Evolutionary conservation across 2,797 vertebrate genomes (phyloP).

Genomic region (Falco rusticolus): DNA sequence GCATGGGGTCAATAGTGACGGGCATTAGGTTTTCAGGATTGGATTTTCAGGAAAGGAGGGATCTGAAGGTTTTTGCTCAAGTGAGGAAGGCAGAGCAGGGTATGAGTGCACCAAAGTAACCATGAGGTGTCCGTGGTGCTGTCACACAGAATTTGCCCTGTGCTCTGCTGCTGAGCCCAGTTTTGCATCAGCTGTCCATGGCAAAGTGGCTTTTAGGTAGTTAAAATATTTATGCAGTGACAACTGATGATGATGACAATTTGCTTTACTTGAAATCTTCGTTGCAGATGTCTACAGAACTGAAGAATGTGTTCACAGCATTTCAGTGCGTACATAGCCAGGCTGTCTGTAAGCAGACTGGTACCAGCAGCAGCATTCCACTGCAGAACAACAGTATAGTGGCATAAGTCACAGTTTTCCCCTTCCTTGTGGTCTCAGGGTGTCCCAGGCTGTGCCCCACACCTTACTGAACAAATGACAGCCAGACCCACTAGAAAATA

Average conservation of each 20-base stretch:
- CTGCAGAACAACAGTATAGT: background rate
- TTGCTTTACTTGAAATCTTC: background rate
- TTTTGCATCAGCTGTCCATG: background rate
- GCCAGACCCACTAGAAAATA: background rate
- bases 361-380: background rate
- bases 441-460: background rate
- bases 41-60: background rate
- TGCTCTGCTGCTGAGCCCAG: accelerated
- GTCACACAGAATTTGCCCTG: accelerated
- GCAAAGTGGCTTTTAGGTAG: background rate
- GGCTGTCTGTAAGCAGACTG: background rate
- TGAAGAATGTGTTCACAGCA: background rate
- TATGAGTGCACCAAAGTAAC: accelerated
- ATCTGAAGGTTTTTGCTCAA: background rate
- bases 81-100: background rate
- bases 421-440: background rate
- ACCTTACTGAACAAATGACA: background rate
- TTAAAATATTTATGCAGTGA: too few species aligned
- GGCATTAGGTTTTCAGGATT: background rate
- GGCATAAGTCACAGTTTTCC: background rate
- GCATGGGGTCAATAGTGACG: accelerated
- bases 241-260: too few species aligned
- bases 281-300: background rate
- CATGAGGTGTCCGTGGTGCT: accelerated
- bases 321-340: background rate